phyloP scores from a whole-genome alignment of 2,113 vertebrate species.

The Acinonyx jubatus region DNA sequence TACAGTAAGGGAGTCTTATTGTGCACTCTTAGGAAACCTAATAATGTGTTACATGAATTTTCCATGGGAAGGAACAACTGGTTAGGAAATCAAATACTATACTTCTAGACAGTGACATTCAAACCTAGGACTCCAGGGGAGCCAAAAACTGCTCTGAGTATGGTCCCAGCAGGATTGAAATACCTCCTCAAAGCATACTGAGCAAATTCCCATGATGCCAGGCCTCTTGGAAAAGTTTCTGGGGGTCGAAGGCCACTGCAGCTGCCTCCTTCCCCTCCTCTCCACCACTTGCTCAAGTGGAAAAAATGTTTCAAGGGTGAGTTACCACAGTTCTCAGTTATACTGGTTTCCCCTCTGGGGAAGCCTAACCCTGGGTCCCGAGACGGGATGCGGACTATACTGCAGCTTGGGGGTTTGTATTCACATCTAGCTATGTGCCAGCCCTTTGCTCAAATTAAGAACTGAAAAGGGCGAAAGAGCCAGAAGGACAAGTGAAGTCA shows the following conservation, averaged over 20 bases:
- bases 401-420: not conserved
- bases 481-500: not conserved
- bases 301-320: constrained; percentile 38
- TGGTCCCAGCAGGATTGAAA: constrained; percentile 77
- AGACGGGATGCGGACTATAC: not conserved
- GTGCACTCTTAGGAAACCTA: constrained; percentile 73
- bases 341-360: not conserved
- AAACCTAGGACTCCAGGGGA: constrained; percentile 64
- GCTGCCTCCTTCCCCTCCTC: constrained; percentile 53
- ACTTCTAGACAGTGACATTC: constrained; percentile 61
- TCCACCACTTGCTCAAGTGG: constrained; percentile 58
- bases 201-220: constrained; percentile 74
- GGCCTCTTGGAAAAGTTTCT: constrained; percentile 54
- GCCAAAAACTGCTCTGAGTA: constrained; percentile 42
- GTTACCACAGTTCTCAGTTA: constrained; percentile 52
- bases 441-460: not conserved
- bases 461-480: not conserved
- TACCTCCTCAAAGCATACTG: constrained; percentile 70
- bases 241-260: constrained; percentile 55
- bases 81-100: constrained; percentile 73
- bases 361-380: not conserved
- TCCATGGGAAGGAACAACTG: constrained; percentile 78
- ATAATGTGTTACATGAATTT: constrained; percentile 70
- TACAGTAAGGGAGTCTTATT: constrained; percentile 59
- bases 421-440: not conserved